Percentiles rank a stretch among this genome's conserved stretches.
Conservation (phyloP, 2,797 vertebrate genomes). For the Oceanodroma leucorhoa region DNA sequence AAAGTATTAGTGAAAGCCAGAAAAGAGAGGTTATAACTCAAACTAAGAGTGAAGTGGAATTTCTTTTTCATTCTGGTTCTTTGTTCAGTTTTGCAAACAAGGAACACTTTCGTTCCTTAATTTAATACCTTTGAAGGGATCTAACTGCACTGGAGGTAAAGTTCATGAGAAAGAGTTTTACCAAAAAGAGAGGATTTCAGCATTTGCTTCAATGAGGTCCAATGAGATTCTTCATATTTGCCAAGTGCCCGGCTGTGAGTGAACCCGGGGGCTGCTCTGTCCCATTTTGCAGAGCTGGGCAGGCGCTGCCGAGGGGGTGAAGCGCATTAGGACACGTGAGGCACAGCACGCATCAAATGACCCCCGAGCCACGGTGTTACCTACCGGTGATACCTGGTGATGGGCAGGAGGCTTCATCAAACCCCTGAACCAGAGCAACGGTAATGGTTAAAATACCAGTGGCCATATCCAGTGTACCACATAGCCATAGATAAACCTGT, state of each 20-base stretch:
- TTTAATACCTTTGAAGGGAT: neutral
- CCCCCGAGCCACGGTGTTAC: rapidly evolving
- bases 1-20: neutral
- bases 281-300: neutral
- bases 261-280: rapidly evolving
- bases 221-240: neutral
- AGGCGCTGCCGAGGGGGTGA: neutral
- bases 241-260: neutral
- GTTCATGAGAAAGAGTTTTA: neutral
- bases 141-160: neutral
- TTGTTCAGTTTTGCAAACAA: neutral
- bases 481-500: rapidly evolving
- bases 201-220: neutral
- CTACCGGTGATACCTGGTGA: rapidly evolving
- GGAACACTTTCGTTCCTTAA: neutral
- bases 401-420: neutral
- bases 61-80: neutral
- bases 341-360: neutral
- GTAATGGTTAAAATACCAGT: neutral
- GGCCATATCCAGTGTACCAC: neutral
- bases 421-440: rapidly evolving
- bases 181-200: neutral
- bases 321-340: rapidly evolving
- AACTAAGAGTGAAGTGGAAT: neutral
- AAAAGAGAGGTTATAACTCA: neutral